Evolutionary conservation across 2,113 vertebrate species (phyloP).

Genomic region (Enhydra lutris): DNA sequence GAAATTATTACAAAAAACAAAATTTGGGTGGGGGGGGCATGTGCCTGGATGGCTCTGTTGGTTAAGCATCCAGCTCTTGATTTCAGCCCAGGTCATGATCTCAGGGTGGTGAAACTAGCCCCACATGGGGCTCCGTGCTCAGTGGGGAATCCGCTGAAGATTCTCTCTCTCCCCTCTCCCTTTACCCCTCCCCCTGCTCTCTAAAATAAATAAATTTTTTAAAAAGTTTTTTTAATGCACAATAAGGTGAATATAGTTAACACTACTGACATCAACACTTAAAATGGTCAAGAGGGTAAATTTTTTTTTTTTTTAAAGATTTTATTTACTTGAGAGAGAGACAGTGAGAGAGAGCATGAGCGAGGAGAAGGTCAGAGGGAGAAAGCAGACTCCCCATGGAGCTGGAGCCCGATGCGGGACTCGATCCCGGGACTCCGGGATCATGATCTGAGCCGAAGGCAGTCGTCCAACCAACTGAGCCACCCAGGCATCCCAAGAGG

Average conservation of each 20-base stretch:
- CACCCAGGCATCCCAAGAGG: too few species aligned
- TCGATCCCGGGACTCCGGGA: too few species aligned
- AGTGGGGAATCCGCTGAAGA: neutral
- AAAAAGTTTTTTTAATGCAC: neutral
- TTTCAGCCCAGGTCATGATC: neutral
- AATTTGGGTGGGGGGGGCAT: neutral
- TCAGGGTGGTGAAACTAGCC: neutral
- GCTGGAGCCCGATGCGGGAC: too few species aligned
- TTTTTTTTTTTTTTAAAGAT: too few species aligned
- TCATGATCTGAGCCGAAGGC: too few species aligned
- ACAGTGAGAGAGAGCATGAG: too few species aligned
- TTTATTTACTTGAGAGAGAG: too few species aligned
- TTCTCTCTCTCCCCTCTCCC: neutral
- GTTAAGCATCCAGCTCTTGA: neutral
- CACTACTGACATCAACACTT: neutral
- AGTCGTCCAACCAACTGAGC: too few species aligned
- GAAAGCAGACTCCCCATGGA: too few species aligned
- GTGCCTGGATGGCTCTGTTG: neutral
- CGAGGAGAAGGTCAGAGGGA: too few species aligned
- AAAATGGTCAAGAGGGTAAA: neutral
- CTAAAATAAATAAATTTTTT: neutral
- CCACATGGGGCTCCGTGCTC: neutral
- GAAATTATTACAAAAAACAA: slow-evolving; percentile 13
- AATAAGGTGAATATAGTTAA: neutral
- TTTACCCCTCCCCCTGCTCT: neutral